Evolutionary conservation across 2,888 invertebrate genomes (phyloP).

Genomic region (Meliscaeva auricollis): DNA sequence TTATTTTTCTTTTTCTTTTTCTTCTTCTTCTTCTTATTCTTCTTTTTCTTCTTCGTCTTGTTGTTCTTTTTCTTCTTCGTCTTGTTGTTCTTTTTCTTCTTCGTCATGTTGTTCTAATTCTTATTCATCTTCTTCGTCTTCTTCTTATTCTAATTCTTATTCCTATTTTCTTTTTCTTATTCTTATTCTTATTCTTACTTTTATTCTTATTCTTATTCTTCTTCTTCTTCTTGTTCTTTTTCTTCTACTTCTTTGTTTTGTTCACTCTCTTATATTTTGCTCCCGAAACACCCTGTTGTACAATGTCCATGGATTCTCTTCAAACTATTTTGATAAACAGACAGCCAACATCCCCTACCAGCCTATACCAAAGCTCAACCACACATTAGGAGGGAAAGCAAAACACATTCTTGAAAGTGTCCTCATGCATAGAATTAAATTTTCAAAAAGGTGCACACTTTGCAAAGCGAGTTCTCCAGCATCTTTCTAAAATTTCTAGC

Average conservation of each 20-base stretch:
- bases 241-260: not conserved
- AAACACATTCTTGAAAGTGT: slow-evolving; percentile 52
- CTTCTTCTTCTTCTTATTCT: too few species aligned
- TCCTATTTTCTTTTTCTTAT: not conserved
- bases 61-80: too few species aligned
- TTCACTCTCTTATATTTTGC: not conserved
- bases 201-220: too few species aligned
- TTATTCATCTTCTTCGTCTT: not conserved
- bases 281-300: slow-evolving; percentile 14
- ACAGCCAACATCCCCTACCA: slow-evolving; percentile 7
- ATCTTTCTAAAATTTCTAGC: slow-evolving; percentile 42
- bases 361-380: slow-evolving; percentile 19
- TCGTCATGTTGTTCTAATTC: not conserved
- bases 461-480: slow-evolving; percentile 35
- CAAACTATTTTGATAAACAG: slow-evolving; percentile 22
- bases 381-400: slow-evolving; percentile 39
- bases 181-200: not conserved
- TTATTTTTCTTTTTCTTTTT: too few species aligned
- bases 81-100: too few species aligned
- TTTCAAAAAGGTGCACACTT: slow-evolving; percentile 55
- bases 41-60: too few species aligned
- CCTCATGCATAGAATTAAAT: slow-evolving; percentile 69
- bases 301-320: not conserved
- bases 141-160: not conserved
- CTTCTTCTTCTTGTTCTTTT: not conserved